These are phyloP conservation scores for Strongylocentrotus purpuratus DNA, from an alignment of 35 echinoderm and acorn worm species.

Conservation along the genomic window DNA sequence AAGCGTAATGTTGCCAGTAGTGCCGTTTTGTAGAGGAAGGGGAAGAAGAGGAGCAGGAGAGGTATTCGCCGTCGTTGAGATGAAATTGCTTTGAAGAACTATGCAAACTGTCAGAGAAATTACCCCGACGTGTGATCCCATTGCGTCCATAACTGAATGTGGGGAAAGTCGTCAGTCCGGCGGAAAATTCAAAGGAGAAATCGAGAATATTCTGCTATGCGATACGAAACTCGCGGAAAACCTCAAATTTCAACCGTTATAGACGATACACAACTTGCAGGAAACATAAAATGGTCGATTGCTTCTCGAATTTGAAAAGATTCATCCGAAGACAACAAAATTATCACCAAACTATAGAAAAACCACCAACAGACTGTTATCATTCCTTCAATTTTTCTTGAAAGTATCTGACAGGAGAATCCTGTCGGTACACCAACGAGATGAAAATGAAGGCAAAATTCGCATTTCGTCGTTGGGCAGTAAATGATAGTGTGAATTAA, in stretches of 20 bases:
- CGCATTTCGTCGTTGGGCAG: neutral
- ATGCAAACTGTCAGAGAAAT: neutral
- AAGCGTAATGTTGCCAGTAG: neutral
- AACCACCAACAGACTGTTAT: too few relatives aligned
- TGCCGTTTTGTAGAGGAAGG: neutral
- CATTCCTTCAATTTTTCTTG: too few relatives aligned
- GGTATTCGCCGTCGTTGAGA: neutral
- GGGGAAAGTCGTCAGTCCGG: neutral
- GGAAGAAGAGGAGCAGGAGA: neutral
- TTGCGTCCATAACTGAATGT: neutral
- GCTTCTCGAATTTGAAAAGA: too few relatives aligned
- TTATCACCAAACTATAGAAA: too few relatives aligned
- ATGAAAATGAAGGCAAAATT: neutral
- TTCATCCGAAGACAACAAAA: too few relatives aligned
- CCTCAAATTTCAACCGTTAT: neutral
- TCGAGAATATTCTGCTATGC: neutral
- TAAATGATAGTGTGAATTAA: neutral
- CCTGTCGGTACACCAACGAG: neutral
- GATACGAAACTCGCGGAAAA: neutral
- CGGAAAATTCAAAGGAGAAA: neutral
- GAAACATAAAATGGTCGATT: too few relatives aligned
- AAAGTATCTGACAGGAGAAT: neutral
- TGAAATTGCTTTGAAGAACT: neutral
- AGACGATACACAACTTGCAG: neutral
- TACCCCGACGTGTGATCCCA: neutral